Evolutionary conservation across 2,888 invertebrate genomes (phyloP), one percentile per base, ranked within the genome.

Genomic region (Lypha dubia): DNA sequence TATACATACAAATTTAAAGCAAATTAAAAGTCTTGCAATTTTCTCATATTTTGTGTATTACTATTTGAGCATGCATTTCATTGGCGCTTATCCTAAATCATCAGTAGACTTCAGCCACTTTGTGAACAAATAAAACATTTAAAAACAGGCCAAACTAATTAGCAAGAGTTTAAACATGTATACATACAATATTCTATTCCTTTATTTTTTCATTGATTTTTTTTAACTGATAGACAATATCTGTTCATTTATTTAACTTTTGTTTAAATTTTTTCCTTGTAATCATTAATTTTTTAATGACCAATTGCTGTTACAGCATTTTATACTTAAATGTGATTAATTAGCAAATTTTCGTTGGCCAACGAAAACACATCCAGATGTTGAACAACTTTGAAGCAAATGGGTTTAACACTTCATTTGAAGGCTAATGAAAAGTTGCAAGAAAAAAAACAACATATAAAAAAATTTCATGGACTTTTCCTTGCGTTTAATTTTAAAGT

Each of bases 291-390:
- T 80, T 68, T 32, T 38, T 80, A 73, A 75, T 76, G 71, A 35
- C 38, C 41, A 74, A 63, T 68, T 84, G 70, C 49, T 76, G 58
- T 68, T 62, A 79, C 71, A 83, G 22, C 75, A 53, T 75, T 79
- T 73, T 44, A 22, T 68, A 76, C 71, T 73, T 58, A 80, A 60
- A 73, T 20, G 62, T 80, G 76, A 76, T 80, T 84, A 84, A 84
- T 84, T 80, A 80, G 73, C 46, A 53, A 62, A 73, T 53, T 56
- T 28, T 56, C n/a, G 67, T 76, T 76, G 62, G 41, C 46, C 6
- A 38, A 15, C 28, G 35, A 4, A 28, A 73, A 41, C 58, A 70
- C 58, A 70, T 51, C 11, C 15, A 65, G 24, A 68, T 68, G 41
- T 73, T 80, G 49, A 62, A 53, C 44, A 60, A n/a, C n/a, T n/a